A percentile compares a stretch with the other conserved stretches of the same genome.
Conservation (phyloP, 2,888 invertebrate species). For the Melinaea marsaeus region DNA sequence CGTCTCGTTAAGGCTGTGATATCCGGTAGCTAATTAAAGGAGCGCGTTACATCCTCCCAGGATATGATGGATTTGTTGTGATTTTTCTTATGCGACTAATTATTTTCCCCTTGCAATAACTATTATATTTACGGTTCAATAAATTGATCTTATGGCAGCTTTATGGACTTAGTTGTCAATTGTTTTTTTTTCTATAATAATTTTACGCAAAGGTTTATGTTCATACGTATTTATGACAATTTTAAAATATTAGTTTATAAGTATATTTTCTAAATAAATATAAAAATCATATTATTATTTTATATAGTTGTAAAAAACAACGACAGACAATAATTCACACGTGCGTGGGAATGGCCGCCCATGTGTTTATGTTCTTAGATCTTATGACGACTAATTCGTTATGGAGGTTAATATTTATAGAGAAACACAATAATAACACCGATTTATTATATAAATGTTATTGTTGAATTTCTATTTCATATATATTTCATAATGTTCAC, state of each 20-base stretch:
- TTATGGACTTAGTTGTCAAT: too few relatives aligned
- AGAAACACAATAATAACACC: neutral
- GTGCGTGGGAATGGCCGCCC: constrained; percentile 6
- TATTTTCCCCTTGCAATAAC: neutral
- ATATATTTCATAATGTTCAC: too few relatives aligned
- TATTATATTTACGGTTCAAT: neutral
- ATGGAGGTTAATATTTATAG: neutral
- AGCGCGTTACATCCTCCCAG: constrained; percentile 48
- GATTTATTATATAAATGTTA: too few relatives aligned
- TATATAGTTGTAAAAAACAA: constrained; percentile 2
- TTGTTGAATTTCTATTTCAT: too few relatives aligned
- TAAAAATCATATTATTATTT: neutral
- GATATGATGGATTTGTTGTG: constrained; percentile 55
- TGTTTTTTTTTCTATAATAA: too few relatives aligned
- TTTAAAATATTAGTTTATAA: too few relatives aligned
- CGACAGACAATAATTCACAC: constrained; percentile 3
- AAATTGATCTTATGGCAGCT: too few relatives aligned
- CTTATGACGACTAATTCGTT: constrained; percentile 2
- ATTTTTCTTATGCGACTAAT: constrained; percentile 46
- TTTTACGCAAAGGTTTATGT: too few relatives aligned
- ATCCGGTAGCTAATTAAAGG: constrained; percentile 69
- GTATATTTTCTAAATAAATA: neutral
- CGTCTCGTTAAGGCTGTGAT: constrained; percentile 62
- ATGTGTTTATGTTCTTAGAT: constrained; percentile 3
- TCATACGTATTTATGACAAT: too few relatives aligned